phyloP scores from a whole-genome alignment of 2,888 invertebrate genomes.

The Lasioglossum oenotherae region DNA sequence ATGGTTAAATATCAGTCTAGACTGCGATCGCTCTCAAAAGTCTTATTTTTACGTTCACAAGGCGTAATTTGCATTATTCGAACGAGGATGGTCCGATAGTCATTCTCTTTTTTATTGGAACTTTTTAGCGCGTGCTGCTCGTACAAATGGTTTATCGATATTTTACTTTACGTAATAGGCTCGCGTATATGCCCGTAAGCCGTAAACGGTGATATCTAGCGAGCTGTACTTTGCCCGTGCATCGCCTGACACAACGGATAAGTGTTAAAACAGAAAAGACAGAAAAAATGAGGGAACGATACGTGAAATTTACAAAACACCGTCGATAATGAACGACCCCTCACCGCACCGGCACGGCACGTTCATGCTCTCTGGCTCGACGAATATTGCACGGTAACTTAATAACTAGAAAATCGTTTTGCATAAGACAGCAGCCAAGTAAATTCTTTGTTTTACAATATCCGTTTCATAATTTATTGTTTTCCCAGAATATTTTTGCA shows the following conservation, averaged over 20 bases:
- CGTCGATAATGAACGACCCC: background rate
- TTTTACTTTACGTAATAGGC: conserved; percentile 32
- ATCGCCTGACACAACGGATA: conserved; percentile 36
- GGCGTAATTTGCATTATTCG: no score
- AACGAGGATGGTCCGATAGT: no score
- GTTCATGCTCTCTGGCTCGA: no score
- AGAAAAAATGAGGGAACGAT: background rate
- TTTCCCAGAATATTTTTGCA: no score
- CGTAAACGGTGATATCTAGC: conserved; percentile 37
- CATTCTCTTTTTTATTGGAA: background rate
- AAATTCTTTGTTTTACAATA: no score
- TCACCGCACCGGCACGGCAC: no score
- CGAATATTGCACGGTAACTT: background rate
- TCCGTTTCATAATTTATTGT: no score
- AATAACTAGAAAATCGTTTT: background rate
- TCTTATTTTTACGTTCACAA: no score
- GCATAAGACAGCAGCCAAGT: no score
- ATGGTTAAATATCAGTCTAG: no score
- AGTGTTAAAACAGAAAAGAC: background rate
- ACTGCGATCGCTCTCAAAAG: no score
- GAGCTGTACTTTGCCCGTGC: conserved; percentile 63
- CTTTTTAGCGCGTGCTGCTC: background rate
- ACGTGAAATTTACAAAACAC: background rate
- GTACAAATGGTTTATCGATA: conserved; percentile 16
- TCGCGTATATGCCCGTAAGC: background rate